Evolutionary conservation across 2,797 vertebrate species (phyloP).

Genomic region (Novumbra hubbsi): DNA sequence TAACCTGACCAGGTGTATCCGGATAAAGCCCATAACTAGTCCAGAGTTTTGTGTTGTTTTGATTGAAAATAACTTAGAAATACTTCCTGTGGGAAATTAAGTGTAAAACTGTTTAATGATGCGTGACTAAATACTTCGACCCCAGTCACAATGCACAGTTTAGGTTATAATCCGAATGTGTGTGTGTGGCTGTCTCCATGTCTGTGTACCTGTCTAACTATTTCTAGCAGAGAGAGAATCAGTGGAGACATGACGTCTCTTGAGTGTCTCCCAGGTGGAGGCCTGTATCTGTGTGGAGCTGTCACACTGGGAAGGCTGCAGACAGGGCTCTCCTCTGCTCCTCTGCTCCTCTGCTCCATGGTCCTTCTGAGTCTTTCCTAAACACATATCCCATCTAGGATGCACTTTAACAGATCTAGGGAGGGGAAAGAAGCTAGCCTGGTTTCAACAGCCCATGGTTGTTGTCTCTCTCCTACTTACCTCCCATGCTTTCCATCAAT

Average conservation of each 20-base stretch:
- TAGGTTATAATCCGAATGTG: conserved; percentile 37
- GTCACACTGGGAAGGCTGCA: conserved; percentile 44
- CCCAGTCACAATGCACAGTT: conserved; percentile 41
- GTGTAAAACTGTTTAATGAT: conserved; percentile 40
- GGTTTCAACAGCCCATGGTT: not conserved
- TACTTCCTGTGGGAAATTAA: conserved; percentile 47
- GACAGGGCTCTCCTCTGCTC: conserved; percentile 27
- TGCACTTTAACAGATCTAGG: not conserved
- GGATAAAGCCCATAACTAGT: no score
- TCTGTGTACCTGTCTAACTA: conserved; percentile 21
- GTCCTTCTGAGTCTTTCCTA: conserved; percentile 23
- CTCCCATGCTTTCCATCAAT: conserved; percentile 6
- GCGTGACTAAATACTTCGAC: conserved; percentile 41
- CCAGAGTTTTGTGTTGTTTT: no score
- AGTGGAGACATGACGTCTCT: no score
- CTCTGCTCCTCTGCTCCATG: conserved; percentile 22
- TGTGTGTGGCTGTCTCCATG: conserved; percentile 27
- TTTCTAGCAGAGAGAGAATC: conserved; percentile 64
- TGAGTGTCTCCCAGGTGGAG: conserved; percentile 39
- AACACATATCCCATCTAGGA: conserved; percentile 14
- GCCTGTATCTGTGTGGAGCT: conserved; percentile 36
- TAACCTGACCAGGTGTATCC: no score
- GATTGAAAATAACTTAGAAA: conserved; percentile 18
- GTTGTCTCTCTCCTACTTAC: not conserved
- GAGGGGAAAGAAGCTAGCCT: not conserved